phyloP scores from a whole-genome alignment of 2,888 invertebrate species.

The Suillia variegata region DNA sequence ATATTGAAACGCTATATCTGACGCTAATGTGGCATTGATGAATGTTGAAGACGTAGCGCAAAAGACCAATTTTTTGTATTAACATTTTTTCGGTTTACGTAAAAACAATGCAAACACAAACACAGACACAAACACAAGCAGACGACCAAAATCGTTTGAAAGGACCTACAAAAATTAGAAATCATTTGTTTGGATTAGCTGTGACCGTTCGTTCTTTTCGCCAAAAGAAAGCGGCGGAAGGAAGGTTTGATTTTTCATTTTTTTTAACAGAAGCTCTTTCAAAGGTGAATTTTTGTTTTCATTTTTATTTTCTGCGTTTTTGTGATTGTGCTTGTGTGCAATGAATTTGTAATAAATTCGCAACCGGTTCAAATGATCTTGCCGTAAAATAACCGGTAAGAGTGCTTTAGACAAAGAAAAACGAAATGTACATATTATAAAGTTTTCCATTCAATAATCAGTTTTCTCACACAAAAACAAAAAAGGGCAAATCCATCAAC shows the following conservation, averaged over 20 bases:
- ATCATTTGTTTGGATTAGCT: neutral
- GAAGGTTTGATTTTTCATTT: no score
- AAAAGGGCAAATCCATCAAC: conserved; percentile 1
- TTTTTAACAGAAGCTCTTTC: no score
- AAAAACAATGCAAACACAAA: no score
- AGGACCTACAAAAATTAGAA: neutral
- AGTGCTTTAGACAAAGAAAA: neutral
- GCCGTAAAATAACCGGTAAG: neutral
- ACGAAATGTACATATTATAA: no score
- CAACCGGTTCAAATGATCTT: neutral
- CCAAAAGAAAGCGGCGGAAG: no score
- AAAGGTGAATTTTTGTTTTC: neutral
- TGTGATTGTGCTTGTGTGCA: no score
- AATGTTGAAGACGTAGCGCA: neutral
- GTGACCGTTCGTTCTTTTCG: no score
- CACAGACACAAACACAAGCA: no score
- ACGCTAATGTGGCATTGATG: conserved; percentile 9
- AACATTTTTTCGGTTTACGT: no score
- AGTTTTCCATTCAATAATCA: neutral
- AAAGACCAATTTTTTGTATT: neutral
- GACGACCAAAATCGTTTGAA: neutral
- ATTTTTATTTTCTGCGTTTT: neutral
- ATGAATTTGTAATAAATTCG: neutral
- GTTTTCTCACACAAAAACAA: conserved; percentile 2
- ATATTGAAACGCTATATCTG: neutral